These are phyloP conservation scores for Osmerus mordax DNA, from an alignment of 2,113 vertebrate genomes.

Conservation along the genomic window DNA sequence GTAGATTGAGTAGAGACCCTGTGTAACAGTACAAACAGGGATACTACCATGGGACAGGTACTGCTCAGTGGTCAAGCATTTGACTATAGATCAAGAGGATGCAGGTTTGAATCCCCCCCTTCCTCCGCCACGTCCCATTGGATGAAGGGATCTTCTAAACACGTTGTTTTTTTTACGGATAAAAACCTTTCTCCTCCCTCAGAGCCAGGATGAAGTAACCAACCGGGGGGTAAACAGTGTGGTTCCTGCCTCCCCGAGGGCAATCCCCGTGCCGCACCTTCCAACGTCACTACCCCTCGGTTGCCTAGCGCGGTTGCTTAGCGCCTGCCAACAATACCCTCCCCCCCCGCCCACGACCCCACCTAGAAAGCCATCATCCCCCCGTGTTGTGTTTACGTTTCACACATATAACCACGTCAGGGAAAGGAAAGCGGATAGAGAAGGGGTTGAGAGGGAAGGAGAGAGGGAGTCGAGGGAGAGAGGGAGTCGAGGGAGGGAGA, in stretches of 20 bases:
- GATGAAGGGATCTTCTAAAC: too few relatives aligned
- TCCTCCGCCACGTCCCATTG: too few relatives aligned
- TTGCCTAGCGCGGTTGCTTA: slow-evolving; percentile 47
- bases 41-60: too few relatives aligned
- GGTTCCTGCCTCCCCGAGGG: slow-evolving; percentile 33
- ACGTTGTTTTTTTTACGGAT: too few relatives aligned
- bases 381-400: neutral
- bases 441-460: neutral
- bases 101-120: too few relatives aligned
- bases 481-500: neutral
- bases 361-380: slow-evolving; percentile 12
- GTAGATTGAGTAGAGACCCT: too few relatives aligned
- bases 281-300: slow-evolving; percentile 40
- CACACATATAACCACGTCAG: neutral
- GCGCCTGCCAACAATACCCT: slow-evolving; percentile 1
- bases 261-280: slow-evolving; percentile 8
- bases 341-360: slow-evolving; percentile 14
- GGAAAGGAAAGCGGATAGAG: neutral
- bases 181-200: neutral
- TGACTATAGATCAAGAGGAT: too few relatives aligned
- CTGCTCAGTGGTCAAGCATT: too few relatives aligned
- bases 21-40: too few relatives aligned
- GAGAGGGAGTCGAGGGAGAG: neutral
- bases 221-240: slow-evolving; percentile 41
- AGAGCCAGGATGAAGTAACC: neutral